Percentiles rank a stretch among this genome's conserved stretches.
These are phyloP conservation scores for Pediacus dermestoides DNA, from an alignment of 2,888 invertebrate species.

Conservation along the genomic window DNA sequence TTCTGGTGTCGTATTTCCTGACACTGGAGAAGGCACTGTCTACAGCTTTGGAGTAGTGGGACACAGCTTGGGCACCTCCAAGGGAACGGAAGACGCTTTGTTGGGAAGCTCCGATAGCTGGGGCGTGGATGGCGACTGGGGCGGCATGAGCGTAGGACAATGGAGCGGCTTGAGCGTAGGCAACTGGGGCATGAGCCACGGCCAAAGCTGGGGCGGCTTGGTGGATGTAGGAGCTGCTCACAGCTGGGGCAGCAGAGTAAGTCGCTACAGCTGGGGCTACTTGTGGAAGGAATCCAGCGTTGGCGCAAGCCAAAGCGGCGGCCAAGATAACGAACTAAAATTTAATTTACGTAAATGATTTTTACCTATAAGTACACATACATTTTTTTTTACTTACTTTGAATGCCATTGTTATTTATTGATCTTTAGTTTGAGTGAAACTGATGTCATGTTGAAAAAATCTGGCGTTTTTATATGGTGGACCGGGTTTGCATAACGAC, in stretches of 20 bases:
- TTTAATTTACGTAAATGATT: background rate
- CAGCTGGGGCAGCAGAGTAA: slow-evolving; percentile 8
- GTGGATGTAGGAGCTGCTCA: slow-evolving; percentile 13
- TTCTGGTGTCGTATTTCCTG: slow-evolving; percentile 57
- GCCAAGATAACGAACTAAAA: slow-evolving; percentile 55
- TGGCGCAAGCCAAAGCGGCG: slow-evolving; percentile 58
- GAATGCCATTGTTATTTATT: slow-evolving; percentile 39
- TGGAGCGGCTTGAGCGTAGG: slow-evolving; percentile 26
- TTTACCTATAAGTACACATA: slow-evolving; percentile 7
- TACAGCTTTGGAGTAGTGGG: slow-evolving; percentile 54
- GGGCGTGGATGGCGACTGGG: slow-evolving; percentile 36
- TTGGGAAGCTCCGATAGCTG: slow-evolving; percentile 51
- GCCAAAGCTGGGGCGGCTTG: slow-evolving; percentile 13
- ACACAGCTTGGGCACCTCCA: slow-evolving; percentile 55
- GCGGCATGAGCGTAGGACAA: slow-evolving; percentile 44
- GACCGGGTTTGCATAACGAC: slow-evolving; percentile 29
- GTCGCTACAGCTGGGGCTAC: slow-evolving; percentile 27
- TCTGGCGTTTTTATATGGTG: slow-evolving; percentile 37
- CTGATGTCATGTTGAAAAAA: slow-evolving; percentile 33
- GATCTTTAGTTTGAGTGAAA: slow-evolving; percentile 29
- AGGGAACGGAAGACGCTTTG: slow-evolving; percentile 58
- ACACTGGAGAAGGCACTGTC: slow-evolving; percentile 60
- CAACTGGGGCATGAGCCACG: slow-evolving; percentile 43
- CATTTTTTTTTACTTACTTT: slow-evolving; percentile 34
- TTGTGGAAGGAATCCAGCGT: slow-evolving; percentile 56